A percentile compares a stretch with the other conserved stretches of the same genome.
phyloP scores from a whole-genome alignment of 2,888 invertebrate species.

The Halictus quadricinctus region DNA sequence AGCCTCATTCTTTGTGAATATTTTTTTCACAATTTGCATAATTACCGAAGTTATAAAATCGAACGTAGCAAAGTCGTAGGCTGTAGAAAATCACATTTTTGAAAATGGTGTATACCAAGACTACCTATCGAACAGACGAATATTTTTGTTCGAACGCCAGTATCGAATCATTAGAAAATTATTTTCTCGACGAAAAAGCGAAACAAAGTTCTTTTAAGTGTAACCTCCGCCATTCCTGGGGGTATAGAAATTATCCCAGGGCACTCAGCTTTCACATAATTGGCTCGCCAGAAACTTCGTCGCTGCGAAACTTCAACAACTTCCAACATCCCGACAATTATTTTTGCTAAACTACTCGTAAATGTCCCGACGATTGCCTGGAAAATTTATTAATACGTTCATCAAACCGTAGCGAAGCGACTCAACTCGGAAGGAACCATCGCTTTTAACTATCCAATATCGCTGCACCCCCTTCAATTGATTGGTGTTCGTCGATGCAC shows the following conservation, averaged over 20 bases:
- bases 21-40: too few species aligned
- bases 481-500: not conserved
- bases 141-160: too few species aligned
- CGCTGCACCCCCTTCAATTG: not conserved
- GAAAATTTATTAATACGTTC: not conserved
- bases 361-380: not conserved
- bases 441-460: not conserved
- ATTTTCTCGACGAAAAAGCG: not conserved
- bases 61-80: too few species aligned
- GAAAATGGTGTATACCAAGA: too few species aligned
- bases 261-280: not conserved
- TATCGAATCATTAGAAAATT: too few species aligned
- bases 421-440: not conserved
- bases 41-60: too few species aligned
- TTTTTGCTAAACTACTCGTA: not conserved
- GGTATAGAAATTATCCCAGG: not conserved
- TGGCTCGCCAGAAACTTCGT: not conserved
- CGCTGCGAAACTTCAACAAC: not conserved
- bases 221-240: not conserved
- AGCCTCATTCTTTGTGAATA: too few species aligned
- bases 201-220: not conserved
- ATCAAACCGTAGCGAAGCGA: not conserved
- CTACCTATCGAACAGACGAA: too few species aligned
- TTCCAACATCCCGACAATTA: not conserved
- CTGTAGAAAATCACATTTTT: too few species aligned